These are phyloP conservation scores for Plagiodera versicolora DNA, from an alignment of 2,888 invertebrate genomes.

Conservation along the genomic window DNA sequence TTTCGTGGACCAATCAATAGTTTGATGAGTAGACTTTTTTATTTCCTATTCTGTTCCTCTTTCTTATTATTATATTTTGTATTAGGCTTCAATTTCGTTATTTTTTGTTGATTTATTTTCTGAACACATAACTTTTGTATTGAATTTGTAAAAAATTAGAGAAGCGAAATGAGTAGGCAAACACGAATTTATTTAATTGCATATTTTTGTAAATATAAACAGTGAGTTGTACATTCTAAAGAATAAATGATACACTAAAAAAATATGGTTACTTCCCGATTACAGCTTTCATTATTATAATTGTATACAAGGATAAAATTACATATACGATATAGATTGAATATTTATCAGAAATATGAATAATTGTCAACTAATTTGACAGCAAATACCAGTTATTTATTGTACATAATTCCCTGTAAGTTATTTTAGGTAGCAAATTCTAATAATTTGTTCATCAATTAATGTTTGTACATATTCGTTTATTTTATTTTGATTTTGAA, in stretches of 20 bases:
- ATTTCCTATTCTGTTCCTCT: slow-evolving; percentile 22
- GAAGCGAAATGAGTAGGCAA: neutral
- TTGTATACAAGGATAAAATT: neutral
- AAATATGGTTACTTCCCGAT: neutral
- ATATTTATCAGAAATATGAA: neutral
- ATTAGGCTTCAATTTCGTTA: slow-evolving; percentile 6
- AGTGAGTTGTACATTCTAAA: neutral
- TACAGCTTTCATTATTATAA: neutral
- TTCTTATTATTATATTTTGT: slow-evolving; percentile 11
- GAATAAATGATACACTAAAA: neutral
- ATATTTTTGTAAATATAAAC: neutral
- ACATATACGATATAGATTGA: neutral
- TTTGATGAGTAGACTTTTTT: slow-evolving; percentile 5
- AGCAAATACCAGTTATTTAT: slow-evolving; percentile 26
- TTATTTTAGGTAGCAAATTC: slow-evolving; percentile 40
- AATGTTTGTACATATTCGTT: slow-evolving; percentile 49
- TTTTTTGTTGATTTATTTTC: slow-evolving; percentile 10
- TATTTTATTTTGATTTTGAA: slow-evolving; percentile 50
- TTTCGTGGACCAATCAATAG: neutral
- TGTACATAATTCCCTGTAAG: slow-evolving; percentile 41
- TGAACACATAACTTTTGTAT: slow-evolving; percentile 1
- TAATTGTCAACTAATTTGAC: neutral
- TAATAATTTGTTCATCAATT: slow-evolving; percentile 40
- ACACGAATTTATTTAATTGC: neutral
- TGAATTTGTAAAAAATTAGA: slow-evolving; percentile 1